Conservation (phyloP, 1,140 invertebrate genomes). For the Drosophila yakuba region DNA sequence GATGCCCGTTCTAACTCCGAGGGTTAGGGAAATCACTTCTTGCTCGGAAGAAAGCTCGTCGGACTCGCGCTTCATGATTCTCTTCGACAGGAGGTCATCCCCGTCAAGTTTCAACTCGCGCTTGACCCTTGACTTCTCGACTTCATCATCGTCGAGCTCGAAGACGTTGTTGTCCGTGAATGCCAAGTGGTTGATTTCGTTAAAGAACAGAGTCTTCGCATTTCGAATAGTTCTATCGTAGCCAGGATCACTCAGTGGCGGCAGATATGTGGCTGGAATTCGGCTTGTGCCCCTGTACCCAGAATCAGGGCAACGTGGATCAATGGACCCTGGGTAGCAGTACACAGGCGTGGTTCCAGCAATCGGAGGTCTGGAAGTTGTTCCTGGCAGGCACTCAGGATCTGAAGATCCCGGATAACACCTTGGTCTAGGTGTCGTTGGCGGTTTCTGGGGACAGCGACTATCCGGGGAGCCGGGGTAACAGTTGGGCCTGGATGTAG, state of each 20-base stretch:
- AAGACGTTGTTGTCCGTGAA: constrained; percentile 70
- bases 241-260: constrained; percentile 83
- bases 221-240: constrained; percentile 67
- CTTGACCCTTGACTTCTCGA: constrained; percentile 40
- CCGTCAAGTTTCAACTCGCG: constrained; percentile 43
- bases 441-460: constrained; percentile 45
- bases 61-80: constrained; percentile 67
- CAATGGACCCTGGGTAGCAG: constrained; percentile 87
- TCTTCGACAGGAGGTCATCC: constrained; percentile 63
- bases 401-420: constrained; percentile 84
- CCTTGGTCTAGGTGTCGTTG: constrained; percentile 25
- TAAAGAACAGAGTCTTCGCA: constrained; percentile 61
- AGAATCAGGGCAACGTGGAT: constrained; percentile 87
- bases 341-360: constrained; percentile 83
- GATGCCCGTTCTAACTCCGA: constrained; percentile 66
- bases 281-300: constrained; percentile 85
- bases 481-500: constrained; percentile 16
- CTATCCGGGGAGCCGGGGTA: constrained; percentile 36
- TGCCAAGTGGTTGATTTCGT: constrained; percentile 72
- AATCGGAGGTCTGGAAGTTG: constrained; percentile 76
- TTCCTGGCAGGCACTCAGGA: constrained; percentile 55
- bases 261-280: constrained; percentile 86
- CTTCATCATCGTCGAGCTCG: constrained; percentile 70
- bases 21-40: constrained; percentile 72
- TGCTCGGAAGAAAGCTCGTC: constrained; percentile 55